These are phyloP conservation scores for Erinaceus europaeus DNA, from an alignment of 2,113 vertebrate species.

Conservation along the genomic window DNA sequence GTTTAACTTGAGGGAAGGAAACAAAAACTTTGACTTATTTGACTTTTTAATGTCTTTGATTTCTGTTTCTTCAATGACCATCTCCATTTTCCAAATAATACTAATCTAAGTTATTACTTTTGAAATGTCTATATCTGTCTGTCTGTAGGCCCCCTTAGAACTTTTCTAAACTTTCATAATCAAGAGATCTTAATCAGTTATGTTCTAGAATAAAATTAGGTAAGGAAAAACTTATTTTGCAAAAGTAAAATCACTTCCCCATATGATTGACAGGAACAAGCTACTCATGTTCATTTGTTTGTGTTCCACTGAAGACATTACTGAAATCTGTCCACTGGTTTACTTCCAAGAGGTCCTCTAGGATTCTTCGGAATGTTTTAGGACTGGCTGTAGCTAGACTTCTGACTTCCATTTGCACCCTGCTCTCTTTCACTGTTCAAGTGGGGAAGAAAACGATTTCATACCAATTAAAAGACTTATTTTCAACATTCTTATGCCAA, in stretches of 20 bases:
- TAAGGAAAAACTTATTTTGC: conserved; percentile 74
- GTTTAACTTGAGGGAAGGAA: conserved; percentile 49
- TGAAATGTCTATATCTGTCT: conserved; percentile 52
- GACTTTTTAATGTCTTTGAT: conserved; percentile 67
- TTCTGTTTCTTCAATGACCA: conserved; percentile 69
- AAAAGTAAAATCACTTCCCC: conserved; percentile 81
- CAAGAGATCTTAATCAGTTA: conserved; percentile 74
- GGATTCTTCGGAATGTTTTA: conserved; percentile 87
- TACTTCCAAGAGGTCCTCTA: conserved; percentile 85
- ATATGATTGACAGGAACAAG: conserved; percentile 85
- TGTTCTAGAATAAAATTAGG: conserved; percentile 79
- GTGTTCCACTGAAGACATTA: conserved; percentile 82
- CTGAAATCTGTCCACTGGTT: conserved; percentile 81
- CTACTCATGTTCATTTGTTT: conserved; percentile 82
- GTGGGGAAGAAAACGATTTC: conserved; percentile 65
- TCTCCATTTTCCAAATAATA: conserved; percentile 56
- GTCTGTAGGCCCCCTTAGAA: conserved; percentile 56
- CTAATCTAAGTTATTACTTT: conserved; percentile 41
- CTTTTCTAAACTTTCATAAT: conserved; percentile 68
- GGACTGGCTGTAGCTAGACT: conserved; percentile 97
- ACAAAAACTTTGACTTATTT: conserved; percentile 56
- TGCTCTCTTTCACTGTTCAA: conserved; percentile 94
- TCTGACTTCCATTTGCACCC: conserved; percentile 98
- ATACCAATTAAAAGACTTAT: conserved; percentile 71
- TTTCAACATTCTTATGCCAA: conserved; percentile 53